Percentiles rank a stretch among this genome's conserved stretches.
Conservation (phyloP, 2,888 invertebrate genomes). For the Rhamnusium bicolor region DNA sequence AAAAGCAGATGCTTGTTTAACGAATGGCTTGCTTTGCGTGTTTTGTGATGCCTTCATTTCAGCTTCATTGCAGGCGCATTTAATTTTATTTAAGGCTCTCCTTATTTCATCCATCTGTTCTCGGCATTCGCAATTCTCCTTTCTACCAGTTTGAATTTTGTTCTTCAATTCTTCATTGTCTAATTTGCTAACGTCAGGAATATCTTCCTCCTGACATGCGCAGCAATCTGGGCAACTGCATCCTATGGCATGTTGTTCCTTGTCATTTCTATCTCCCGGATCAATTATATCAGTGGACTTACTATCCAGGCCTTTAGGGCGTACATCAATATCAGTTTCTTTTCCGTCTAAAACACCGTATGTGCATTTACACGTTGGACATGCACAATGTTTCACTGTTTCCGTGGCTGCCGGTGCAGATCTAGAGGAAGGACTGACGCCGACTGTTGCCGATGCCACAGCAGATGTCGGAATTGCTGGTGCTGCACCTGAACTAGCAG, state of each 20-base stretch:
- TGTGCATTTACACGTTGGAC: background rate
- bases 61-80: slow-evolving; percentile 57
- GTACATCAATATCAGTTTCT: background rate
- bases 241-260: background rate
- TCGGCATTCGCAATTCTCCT: slow-evolving; percentile 55
- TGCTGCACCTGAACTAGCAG: too few species aligned
- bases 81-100: slow-evolving; percentile 54
- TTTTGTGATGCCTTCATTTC: slow-evolving; percentile 51
- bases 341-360: background rate
- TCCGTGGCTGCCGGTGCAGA: background rate
- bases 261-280: background rate
- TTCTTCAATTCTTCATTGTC: slow-evolving; percentile 47
- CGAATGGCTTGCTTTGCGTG: slow-evolving; percentile 45
- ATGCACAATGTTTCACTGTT: background rate
- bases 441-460: too few species aligned
- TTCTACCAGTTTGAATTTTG: slow-evolving; percentile 46
- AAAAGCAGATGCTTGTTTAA: slow-evolving; percentile 57
- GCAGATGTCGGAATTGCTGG: too few species aligned
- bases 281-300: background rate
- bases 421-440: too few species aligned
- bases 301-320: too few species aligned
- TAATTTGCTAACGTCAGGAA: slow-evolving; percentile 40
- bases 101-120: slow-evolving; percentile 59
- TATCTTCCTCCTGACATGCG: slow-evolving; percentile 1
- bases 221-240: slow-evolving; percentile 38